phyloP scores from a whole-genome alignment of 2,888 invertebrate genomes.

The Dascillus cervinus region DNA sequence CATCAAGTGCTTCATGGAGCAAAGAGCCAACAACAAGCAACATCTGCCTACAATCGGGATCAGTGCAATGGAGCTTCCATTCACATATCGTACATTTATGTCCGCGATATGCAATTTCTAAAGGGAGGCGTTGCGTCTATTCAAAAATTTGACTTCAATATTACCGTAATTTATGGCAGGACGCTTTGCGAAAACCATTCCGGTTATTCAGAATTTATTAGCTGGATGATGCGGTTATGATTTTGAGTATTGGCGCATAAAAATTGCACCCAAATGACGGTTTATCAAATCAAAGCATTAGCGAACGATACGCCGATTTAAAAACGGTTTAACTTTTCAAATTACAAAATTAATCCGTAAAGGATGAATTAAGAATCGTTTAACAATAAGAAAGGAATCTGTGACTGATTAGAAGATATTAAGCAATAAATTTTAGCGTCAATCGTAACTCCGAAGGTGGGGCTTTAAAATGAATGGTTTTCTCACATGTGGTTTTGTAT shows the following conservation, averaged over 20 bases:
- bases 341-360: too few species aligned
- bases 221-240: constrained; percentile 7
- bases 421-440: too few species aligned
- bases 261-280: too few species aligned
- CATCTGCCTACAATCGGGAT: constrained; percentile 13
- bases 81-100: constrained; percentile 5
- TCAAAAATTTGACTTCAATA: constrained; percentile 9
- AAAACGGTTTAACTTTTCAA: too few species aligned
- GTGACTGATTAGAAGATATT: too few species aligned
- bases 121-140: constrained; percentile 9
- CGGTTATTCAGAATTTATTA: constrained; percentile 12
- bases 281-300: too few species aligned
- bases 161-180: constrained; percentile 14
- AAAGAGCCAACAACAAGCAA: constrained; percentile 14
- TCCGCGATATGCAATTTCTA: constrained; percentile 4
- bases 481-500: constrained; percentile 13
- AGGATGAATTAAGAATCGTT: too few species aligned
- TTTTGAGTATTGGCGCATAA: too few species aligned
- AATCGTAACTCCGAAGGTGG: too few species aligned
- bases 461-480: constrained; percentile 12
- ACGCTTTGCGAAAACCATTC: constrained; percentile 7
- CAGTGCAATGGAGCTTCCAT: constrained; percentile 10
- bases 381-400: too few species aligned
- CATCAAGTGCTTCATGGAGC: constrained; percentile 14
- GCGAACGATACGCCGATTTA: too few species aligned